Conservation (phyloP, 2,113 vertebrate species). For the Falcunculus frontatus region DNA sequence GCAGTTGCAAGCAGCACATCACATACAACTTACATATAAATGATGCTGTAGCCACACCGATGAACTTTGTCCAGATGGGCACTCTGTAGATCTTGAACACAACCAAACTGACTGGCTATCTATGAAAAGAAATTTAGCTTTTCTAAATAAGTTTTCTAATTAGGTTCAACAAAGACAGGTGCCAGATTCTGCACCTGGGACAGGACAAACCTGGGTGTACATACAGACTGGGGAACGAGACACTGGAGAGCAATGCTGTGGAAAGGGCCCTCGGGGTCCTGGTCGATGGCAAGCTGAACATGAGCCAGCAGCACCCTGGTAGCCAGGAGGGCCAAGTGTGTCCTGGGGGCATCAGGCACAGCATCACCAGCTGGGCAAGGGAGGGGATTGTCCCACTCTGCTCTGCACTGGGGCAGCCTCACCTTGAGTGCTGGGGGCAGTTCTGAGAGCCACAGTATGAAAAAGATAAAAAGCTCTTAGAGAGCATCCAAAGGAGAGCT, state of each 20-base stretch:
- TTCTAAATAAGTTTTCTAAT: not conserved
- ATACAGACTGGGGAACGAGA: fast-evolving
- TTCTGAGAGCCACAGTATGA: not conserved
- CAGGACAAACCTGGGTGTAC: not conserved
- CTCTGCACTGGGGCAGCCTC: not conserved
- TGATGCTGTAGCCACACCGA: not conserved
- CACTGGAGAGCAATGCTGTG: not conserved
- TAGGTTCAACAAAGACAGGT: not conserved
- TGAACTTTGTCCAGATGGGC: not conserved
- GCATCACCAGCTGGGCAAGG: fast-evolving
- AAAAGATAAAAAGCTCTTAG: not conserved
- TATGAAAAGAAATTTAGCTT: not conserved
- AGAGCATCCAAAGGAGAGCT: not conserved
- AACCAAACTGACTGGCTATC: not conserved
- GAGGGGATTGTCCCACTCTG: not conserved
- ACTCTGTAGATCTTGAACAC: not conserved
- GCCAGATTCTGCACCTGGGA: not conserved
- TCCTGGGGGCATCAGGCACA: not conserved
- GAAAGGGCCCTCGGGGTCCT: not conserved
- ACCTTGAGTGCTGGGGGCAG: not conserved
- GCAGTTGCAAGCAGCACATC: not conserved
- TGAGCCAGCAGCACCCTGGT: not conserved
- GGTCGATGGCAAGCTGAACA: fast-evolving
- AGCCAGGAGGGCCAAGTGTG: fast-evolving
- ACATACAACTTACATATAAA: not conserved